Conservation (phyloP, 2,113 vertebrate genomes). For the Archilochus colubris region DNA sequence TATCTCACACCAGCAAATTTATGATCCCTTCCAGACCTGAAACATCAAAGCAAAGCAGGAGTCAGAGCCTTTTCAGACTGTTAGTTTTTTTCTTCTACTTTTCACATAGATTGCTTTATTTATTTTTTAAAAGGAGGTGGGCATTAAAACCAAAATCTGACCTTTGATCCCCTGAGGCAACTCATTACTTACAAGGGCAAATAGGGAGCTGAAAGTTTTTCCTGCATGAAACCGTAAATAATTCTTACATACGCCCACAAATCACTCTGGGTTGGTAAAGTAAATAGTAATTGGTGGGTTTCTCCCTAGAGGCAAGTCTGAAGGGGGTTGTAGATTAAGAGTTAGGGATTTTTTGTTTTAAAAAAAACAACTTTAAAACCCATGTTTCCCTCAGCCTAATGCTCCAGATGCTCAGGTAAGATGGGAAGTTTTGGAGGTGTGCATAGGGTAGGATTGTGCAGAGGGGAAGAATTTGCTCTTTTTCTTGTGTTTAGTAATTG, state of each 20-base stretch:
- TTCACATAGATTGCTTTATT: slow-evolving; percentile 62
- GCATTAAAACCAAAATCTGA: slow-evolving; percentile 55
- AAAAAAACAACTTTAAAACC: slow-evolving; percentile 26
- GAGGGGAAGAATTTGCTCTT: not conserved
- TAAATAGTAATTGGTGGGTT: slow-evolving; percentile 70
- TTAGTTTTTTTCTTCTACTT: slow-evolving; percentile 5
- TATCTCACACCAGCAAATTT: slow-evolving; percentile 73
- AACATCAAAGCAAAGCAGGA: slow-evolving; percentile 72
- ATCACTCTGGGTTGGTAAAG: slow-evolving; percentile 70
- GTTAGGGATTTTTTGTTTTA: slow-evolving; percentile 33
- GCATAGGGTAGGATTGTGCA: not conserved
- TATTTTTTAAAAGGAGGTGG: slow-evolving; percentile 61
- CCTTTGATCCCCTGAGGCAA: slow-evolving; percentile 68
- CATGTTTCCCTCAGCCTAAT: slow-evolving; percentile 12
- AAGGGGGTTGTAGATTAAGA: slow-evolving; percentile 50
- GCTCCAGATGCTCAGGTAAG: slow-evolving; percentile 54
- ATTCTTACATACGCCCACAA: slow-evolving; percentile 61
- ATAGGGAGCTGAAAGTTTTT: slow-evolving; percentile 53
- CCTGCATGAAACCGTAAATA: slow-evolving; percentile 67
- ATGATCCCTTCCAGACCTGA: slow-evolving; percentile 59
- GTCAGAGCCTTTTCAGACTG: slow-evolving; percentile 53
- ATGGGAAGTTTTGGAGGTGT: not conserved
- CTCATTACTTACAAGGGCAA: slow-evolving; percentile 60
- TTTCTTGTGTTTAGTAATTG: not conserved
- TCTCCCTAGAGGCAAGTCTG: slow-evolving; percentile 64